A percentile compares a stretch with the other conserved stretches of the same genome.
Conservation (phyloP, 2,888 invertebrate genomes). For the Acanthosepion pharaonis region DNA sequence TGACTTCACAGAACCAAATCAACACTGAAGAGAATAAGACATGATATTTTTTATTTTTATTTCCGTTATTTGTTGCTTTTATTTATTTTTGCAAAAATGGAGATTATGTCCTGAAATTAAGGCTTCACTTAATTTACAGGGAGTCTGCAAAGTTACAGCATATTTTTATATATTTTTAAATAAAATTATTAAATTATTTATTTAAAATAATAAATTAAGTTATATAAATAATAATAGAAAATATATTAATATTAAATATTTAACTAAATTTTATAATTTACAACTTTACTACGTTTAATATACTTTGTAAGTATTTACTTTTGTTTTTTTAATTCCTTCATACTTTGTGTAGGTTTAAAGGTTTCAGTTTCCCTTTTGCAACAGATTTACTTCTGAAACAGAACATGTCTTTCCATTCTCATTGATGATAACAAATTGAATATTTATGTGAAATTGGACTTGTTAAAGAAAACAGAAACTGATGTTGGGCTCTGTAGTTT, state of each 20-base stretch:
- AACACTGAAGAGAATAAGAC: not conserved
- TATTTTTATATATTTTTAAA: not conserved
- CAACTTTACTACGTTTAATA: not conserved
- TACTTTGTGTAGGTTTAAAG: not conserved
- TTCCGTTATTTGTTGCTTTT: not conserved
- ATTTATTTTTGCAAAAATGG: not conserved
- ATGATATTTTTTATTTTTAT: not conserved
- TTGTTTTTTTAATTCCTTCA: not conserved
- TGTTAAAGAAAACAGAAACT: not conserved
- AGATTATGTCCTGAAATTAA: not conserved
- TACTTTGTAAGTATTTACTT: not conserved
- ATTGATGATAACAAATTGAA: conserved; percentile 18
- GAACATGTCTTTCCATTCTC: not conserved
- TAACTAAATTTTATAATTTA: not conserved
- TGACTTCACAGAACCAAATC: conserved; percentile 53
- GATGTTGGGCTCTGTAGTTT: not conserved
- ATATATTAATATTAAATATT: not conserved
- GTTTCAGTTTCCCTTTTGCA: not conserved
- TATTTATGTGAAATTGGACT: not conserved
- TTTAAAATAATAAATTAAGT: not conserved
- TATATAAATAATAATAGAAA: not conserved
- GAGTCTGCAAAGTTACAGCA: not conserved
- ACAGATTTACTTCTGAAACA: not conserved
- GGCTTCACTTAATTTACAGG: not conserved
- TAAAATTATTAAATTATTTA: not conserved